Conservation (phyloP, 2,888 invertebrate species). For the Criorhina ranunculi region DNA sequence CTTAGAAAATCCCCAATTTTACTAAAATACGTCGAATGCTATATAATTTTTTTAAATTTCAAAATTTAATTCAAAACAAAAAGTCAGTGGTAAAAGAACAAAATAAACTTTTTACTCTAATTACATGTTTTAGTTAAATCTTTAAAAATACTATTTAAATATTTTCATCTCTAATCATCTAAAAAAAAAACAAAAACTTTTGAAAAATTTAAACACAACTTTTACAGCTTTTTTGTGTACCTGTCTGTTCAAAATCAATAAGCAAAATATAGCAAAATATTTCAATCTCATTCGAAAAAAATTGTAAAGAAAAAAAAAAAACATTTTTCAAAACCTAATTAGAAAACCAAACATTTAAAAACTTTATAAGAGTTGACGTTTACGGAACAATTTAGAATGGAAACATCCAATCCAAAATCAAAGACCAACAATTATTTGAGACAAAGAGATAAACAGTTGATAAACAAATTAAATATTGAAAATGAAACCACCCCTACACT, state of each 20-base stretch:
- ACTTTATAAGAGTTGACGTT: constrained; percentile 3
- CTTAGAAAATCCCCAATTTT: too few species aligned
- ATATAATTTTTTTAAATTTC: too few species aligned
- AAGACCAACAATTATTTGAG: constrained; percentile 58
- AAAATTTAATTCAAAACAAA: neutral
- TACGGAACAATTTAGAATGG: constrained; percentile 25
- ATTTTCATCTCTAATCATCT: neutral
- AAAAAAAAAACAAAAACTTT: constrained; percentile 1
- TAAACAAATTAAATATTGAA: constrained; percentile 19
- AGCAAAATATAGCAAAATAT: constrained; percentile 10
- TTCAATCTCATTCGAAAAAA: constrained; percentile 16
- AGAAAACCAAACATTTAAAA: constrained; percentile 10
- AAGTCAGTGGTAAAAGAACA: neutral
- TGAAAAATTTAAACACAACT: constrained; percentile 6
- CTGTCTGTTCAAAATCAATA: constrained; percentile 61
- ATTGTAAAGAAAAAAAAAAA: neutral
- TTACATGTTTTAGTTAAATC: neutral
- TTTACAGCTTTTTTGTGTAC: constrained; percentile 44
- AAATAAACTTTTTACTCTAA: neutral
- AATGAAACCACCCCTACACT: constrained; percentile 53
- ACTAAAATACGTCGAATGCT: too few species aligned
- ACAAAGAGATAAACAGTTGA: constrained; percentile 8
- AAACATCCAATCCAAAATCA: constrained; percentile 42
- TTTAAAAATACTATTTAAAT: neutral
- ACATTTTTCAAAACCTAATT: neutral